Base-by-base conservation (phyloP, 2,113 vertebrate genomes). In the Pseudorasbora parva region DNA sequence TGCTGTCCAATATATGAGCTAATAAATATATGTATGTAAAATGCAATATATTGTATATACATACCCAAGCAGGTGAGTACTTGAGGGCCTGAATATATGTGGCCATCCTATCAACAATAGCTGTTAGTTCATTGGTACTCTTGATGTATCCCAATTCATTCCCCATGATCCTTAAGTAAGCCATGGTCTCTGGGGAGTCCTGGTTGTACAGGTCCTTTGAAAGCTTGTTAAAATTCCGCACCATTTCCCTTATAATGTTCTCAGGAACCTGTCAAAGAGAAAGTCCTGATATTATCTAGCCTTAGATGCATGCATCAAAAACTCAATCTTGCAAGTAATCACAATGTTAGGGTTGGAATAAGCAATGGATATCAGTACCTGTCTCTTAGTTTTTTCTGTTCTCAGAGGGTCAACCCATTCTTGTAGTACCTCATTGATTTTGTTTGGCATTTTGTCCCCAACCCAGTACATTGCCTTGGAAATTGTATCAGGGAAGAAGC, bases 131-230 rank as follows among this genome's bases (percentile, higher is more conserved):
- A 1, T 88, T 95, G 84, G 94, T 57, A 51, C 74, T 91, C 86
- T 92, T 96, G 86, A 97, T 47, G 88, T 98, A 98, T 19, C 96
- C 96, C 10, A 99, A 91, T 85, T 99, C 97, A 87, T 94, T 91
- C 81, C 94, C 96, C 57, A 99, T 82, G 82, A 99, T 90, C 78
- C 91, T 93, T 56, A 99, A 94, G 88, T 96, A 98, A 8, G 96
- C 95, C 68, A 91, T 94, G 69, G 93, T 95, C 91, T 99, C 95
- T 11, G 97, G 96, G 51, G 88, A 78, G 33, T 94, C 89, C 76
- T 93, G 83, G 23, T 78, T 64, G 10, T 84, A 73, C 77, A 87
- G 94, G n/a, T 95, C 93, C 82, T 93, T 90, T 60, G 96, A 17
- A 45, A 98, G 49, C 87, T 94, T 96, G 85, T 95, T 89, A 59